Evolutionary conservation across 2,113 vertebrate genomes (phyloP).

Genomic region (Mugil cephalus): DNA sequence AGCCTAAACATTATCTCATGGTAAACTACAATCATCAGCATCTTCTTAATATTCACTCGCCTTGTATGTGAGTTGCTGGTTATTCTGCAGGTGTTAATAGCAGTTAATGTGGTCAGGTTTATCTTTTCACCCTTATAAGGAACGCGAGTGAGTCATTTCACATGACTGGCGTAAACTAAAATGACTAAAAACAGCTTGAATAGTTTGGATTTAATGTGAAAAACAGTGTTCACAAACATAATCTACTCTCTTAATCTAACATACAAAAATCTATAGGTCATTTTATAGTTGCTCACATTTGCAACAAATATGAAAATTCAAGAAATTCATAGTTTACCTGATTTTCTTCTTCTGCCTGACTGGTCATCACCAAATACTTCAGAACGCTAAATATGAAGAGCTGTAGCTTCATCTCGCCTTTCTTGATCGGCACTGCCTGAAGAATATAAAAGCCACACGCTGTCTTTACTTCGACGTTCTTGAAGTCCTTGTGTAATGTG

Average conservation of each 20-base stretch:
- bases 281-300: not conserved
- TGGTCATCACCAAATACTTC: constrained; percentile 10
- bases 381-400: constrained; percentile 1
- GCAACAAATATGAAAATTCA: not conserved
- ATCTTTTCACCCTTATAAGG: too few relatives aligned
- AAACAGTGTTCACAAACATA: not conserved
- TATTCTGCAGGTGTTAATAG: too few relatives aligned
- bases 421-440: not conserved
- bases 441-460: not conserved
- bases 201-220: not conserved
- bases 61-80: too few relatives aligned
- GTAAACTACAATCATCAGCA: too few relatives aligned
- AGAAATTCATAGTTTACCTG: constrained; percentile 15
- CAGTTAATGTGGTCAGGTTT: too few relatives aligned
- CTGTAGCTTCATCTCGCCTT: constrained; percentile 36
- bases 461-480: not conserved
- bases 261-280: not conserved
- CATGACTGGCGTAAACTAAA: not conserved
- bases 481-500: constrained; percentile 3
- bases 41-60: too few relatives aligned
- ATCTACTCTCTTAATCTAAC: too few relatives aligned
- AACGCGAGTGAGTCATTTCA: too few relatives aligned
- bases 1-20: too few relatives aligned
- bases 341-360: not conserved
- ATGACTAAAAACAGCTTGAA: not conserved